Evolutionary conservation across 2,888 invertebrate species (phyloP), one percentile per base, ranked within the genome.

Genomic region (Dolichopus griseipennis): DNA sequence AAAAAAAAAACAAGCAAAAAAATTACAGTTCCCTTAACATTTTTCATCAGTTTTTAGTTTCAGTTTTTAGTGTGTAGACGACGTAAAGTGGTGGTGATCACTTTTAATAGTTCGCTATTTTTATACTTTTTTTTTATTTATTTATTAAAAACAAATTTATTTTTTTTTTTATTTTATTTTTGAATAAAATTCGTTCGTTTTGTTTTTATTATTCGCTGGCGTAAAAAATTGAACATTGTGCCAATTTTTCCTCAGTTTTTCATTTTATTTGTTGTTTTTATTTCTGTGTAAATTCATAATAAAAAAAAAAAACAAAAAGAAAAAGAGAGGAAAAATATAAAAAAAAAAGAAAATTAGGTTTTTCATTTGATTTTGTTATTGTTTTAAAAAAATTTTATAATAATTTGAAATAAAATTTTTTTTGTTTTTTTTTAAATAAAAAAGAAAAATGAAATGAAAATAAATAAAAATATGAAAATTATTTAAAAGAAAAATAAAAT

Each of bases 41-140:
- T 27, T 27, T n/a, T n/a, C n/a, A n/a, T 52, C 15, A 52, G 52
- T 52, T 52, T 52, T 12, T 52, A 52, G 18, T 52, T 52, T 18
- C 52, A 18, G 52, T 52, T 52, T 52, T 52, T 52, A 52, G 52
- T 52, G 52, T 52, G 52, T 52, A 52, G 52, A 52, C 52, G 52
- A 52, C 52, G 15, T n/a, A 52, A 52, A 52, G n/a, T 52, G 15
- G 52, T 52, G 52, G 52, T 52, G 52, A 52, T 52, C 15, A 8
- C 12, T 18, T 52, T 52, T 52, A 10, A 12, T n/a, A 52, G 52
- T 18, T 52, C 52, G 52, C 52, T 52, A 52, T 18, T 18, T 52
- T 43, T 9, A 10, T 43, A 9, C 12, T 43, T 43, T 43, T 6
- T 6, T 43, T 43, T 52, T n/a, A 12, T 52, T 52, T 52, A 41